Evolutionary conservation across 2,113 vertebrate genomes (phyloP), one percentile per base, ranked within the genome.

Genomic region (Grammatotria lemairii): DNA sequence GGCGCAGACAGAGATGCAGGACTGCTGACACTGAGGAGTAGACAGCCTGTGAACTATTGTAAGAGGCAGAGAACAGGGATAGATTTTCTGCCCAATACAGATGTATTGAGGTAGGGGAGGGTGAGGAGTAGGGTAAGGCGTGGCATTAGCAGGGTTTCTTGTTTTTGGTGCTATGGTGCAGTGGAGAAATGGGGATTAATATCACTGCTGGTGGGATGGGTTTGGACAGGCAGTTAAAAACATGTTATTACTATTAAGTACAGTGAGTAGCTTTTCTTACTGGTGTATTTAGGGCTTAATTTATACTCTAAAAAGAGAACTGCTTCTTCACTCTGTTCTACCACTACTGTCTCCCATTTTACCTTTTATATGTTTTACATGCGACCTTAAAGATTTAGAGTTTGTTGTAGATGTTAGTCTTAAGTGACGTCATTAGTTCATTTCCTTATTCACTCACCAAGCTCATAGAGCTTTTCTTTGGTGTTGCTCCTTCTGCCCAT

Each of bases 1-100:
- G 92, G 90, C 2, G 17, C 78, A 86, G 82, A 86, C 42, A 85
- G 65, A 89, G 85, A 91, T 73, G 63, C 86, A 80, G 83, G 85
- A 85, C 83, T 94, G 93, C 91, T 94, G 95, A 95, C 88, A 88
- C 81, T 81, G 90, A 94, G 82, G 80, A 93, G 91, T 81, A 91
- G 85, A 88, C 51, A 51, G 80, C 33, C 81, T 81, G 85, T 82
- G 82, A 91, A 92, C 87, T 40, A 42, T 31, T 63, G 84, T 85
- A 42, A 23, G 84, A 75, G 26, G 63, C 28, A 82, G 83, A 87
- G 65, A 57, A 80, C 14, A 38, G 26, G 70, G 86, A 92, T 88
- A 23, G 88, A 90, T 92, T 93, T 90, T 91, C 87, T 91, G 68
- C 65, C 81, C 38, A 23, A 51, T 75, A 28, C 78, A 82, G 85